Evolutionary conservation across 2,113 vertebrate species (phyloP), one percentile per base, ranked within the genome.

Genomic region (Hydropotes inermis): DNA sequence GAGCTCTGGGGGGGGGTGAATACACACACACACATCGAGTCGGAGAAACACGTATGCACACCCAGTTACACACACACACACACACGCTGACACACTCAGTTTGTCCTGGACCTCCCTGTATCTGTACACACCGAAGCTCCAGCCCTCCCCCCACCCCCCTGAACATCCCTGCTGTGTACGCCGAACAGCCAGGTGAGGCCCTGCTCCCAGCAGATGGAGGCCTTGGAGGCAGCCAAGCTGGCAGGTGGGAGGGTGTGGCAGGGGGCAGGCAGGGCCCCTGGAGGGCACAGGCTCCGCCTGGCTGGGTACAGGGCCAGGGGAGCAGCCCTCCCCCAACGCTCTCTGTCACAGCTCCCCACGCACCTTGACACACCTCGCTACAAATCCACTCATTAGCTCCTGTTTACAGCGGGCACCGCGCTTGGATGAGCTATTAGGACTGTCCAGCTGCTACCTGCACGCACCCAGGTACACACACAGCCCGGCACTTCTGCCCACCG

Each of bases 361-460:
- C 92, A 97, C 97, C 96, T 96, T 21, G 11, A 47, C 1, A 33
- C 86, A 96, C 93, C 84, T 93, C 4, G 3, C 94, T 93, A 94
- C 96, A 89, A 95, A 97, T 64, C 60, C 33, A n/a, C 96, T 98
- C 97, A 94, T 97, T 95, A 98, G 79, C 74, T 88, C 97, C 96
- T 98, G 97, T 96, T 98, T 95, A 94, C 96, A 85, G 96, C 54
- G 2, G 90, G 92, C 82, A 7, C 1, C 1, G 94, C 43, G 3
- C 83, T 79, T 81, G 1, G 55, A 76, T 7, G 57, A 89, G 83
- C 91, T 74, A 25, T 91, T 33, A 78, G 39, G 1, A 67, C 47
- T 1, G 25, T 39, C 94, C 98, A 97, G 95, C 97, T 92, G 95
- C 93, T 19, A 16, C 95, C 87, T 0, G 30, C n/a, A 7, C 1